A percentile compares a stretch with the other conserved stretches of the same genome.
Evolutionary conservation across 1,140 invertebrate species (phyloP).

Genomic region (Papilio aristodemus): DNA sequence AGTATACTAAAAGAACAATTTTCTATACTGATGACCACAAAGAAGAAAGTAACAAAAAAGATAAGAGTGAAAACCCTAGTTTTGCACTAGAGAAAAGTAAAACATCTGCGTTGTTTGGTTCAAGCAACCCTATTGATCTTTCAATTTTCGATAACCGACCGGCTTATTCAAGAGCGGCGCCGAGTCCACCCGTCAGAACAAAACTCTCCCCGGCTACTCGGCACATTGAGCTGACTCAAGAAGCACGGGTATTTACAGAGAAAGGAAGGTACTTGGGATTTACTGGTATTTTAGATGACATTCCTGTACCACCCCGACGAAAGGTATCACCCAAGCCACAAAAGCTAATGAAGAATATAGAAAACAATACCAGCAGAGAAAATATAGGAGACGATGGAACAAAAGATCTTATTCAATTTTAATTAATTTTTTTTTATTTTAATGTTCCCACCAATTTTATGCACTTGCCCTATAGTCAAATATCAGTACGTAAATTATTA

Average conservation of each 20-base stretch:
- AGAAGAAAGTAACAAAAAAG: conserved; percentile 39
- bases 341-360: conserved; percentile 38
- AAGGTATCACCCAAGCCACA: conserved; percentile 65
- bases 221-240: conserved; percentile 63
- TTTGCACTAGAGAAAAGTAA: conserved; percentile 73
- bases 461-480: conserved; percentile 13
- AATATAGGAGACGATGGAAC: conserved; percentile 39
- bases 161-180: conserved; percentile 65
- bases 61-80: conserved; percentile 40
- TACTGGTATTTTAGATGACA: conserved; percentile 58
- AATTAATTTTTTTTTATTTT: conserved; percentile 30
- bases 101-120: conserved; percentile 63
- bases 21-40: conserved; percentile 60
- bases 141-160: conserved; percentile 75
- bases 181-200: conserved; percentile 72
- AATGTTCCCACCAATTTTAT: conserved; percentile 42
- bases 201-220: conserved; percentile 63
- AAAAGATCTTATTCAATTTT: conserved; percentile 69
- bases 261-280: conserved; percentile 55
- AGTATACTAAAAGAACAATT: conserved; percentile 56
- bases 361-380: conserved; percentile 43
- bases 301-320: conserved; percentile 62
- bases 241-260: conserved; percentile 51
- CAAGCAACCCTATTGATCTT: conserved; percentile 63
- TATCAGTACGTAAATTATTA: too few species aligned